phyloP scores from a whole-genome alignment of 1,140 invertebrate species.

The Lepidostoma basale region DNA sequence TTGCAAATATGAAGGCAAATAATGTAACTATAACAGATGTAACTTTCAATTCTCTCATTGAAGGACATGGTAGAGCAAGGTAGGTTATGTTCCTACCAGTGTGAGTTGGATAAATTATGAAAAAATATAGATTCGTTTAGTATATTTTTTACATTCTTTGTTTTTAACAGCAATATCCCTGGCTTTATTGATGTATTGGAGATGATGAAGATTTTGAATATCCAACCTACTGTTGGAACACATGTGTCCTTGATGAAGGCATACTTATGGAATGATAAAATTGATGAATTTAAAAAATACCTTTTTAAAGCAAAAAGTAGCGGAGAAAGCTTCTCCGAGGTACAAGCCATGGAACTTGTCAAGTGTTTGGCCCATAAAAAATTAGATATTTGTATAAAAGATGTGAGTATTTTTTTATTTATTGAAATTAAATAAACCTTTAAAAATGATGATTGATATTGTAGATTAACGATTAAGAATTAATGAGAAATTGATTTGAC shows the following conservation, averaged over 20 bases:
- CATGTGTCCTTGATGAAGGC: slow-evolving; percentile 56
- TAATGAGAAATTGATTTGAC: no score
- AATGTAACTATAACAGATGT: slow-evolving; percentile 62
- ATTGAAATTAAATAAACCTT: background rate
- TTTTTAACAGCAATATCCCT: background rate
- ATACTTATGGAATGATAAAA: slow-evolving; percentile 59
- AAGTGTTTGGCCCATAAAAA: slow-evolving; percentile 51
- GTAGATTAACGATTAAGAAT: no score
- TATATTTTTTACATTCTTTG: background rate
- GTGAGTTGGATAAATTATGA: background rate
- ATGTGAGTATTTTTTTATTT: slow-evolving; percentile 45
- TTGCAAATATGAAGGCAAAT: slow-evolving; percentile 65
- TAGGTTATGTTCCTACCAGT: slow-evolving; percentile 43
- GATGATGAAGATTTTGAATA: slow-evolving; percentile 60
- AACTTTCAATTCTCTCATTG: slow-evolving; percentile 65
- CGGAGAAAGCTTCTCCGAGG: slow-evolving; percentile 50
- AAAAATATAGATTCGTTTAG: no score
- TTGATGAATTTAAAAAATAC: slow-evolving; percentile 52
- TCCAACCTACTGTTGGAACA: slow-evolving; percentile 58
- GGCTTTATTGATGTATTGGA: slow-evolving; percentile 52
- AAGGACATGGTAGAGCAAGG: slow-evolving; percentile 63
- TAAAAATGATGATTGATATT: no score
- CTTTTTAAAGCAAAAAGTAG: slow-evolving; percentile 47
- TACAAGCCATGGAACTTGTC: slow-evolving; percentile 61
- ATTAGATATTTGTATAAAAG: slow-evolving; percentile 48